Conservation (phyloP, 2,888 invertebrate species). For the Blera fallax region DNA sequence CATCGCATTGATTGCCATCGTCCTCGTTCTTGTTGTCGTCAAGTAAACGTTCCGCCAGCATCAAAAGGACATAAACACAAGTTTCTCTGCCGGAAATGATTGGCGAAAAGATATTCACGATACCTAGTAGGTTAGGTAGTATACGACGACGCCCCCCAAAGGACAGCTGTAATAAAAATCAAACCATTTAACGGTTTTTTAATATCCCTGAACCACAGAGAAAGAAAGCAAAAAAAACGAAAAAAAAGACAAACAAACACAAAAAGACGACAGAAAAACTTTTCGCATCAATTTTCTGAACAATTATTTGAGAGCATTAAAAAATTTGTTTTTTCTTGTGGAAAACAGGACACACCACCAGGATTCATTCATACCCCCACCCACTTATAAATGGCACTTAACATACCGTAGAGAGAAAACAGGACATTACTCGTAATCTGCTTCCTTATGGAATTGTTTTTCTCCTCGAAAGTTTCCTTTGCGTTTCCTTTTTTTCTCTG, state of each 20-base stretch:
- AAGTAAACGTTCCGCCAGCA: slow-evolving; percentile 18
- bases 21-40: slow-evolving; percentile 7
- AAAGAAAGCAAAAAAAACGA: no score
- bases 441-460: slow-evolving; percentile 40
- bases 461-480: neutral
- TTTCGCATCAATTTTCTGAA: slow-evolving; percentile 65
- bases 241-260: neutral
- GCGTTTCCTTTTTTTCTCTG: neutral
- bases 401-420: slow-evolving; percentile 44
- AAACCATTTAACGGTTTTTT: slow-evolving; percentile 69
- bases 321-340: slow-evolving; percentile 50
- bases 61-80: slow-evolving; percentile 63
- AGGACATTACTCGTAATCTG: slow-evolving; percentile 60
- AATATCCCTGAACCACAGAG: slow-evolving; percentile 21
- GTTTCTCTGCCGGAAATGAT: slow-evolving; percentile 62
- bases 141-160: neutral
- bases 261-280: slow-evolving; percentile 29
- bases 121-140: neutral
- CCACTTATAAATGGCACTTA: slow-evolving; percentile 45
- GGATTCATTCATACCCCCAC: neutral
- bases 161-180: slow-evolving; percentile 51
- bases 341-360: slow-evolving; percentile 11
- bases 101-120: slow-evolving; percentile 35
- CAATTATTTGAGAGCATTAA: slow-evolving; percentile 61
- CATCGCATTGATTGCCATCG: slow-evolving; percentile 63